These are phyloP conservation scores for Myiothlypis chrysogaster DNA, from an alignment of 2,797 vertebrate genomes.

Conservation along the genomic window DNA sequence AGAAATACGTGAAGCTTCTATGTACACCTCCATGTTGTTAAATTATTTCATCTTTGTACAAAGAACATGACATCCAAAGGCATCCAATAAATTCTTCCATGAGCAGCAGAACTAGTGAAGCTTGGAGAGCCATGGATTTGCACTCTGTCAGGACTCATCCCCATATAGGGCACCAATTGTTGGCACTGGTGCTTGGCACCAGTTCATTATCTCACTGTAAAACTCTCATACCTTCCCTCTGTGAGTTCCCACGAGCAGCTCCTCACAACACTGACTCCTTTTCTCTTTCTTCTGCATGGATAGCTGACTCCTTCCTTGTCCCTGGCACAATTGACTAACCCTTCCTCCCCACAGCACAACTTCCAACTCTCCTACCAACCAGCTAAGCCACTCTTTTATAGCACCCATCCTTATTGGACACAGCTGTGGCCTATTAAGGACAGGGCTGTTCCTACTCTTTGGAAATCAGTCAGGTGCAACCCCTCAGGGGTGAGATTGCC, in stretches of 20 bases:
- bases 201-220: not conserved
- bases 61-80: not conserved
- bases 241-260: not conserved
- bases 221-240: not conserved
- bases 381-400: not conserved
- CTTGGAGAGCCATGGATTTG: not conserved
- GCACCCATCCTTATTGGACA: not conserved
- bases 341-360: not conserved
- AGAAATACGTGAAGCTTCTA: not conserved
- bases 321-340: not conserved
- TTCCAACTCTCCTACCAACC: accelerated
- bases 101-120: not conserved
- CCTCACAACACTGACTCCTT: not conserved
- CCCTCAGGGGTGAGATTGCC: not conserved
- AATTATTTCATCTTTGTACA: not conserved
- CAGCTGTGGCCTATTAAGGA: not conserved
- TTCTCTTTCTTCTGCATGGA: not conserved
- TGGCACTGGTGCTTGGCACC: too few relatives aligned
- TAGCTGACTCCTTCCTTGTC: not conserved
- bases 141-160: not conserved
- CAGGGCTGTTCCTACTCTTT: not conserved
- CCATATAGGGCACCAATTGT: not conserved
- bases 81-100: not conserved
- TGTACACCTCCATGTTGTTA: not conserved
- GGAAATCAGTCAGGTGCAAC: not conserved